Evolutionary conservation across 1,140 invertebrate species (phyloP).

Genomic region (Diploscapter pachys): DNA sequence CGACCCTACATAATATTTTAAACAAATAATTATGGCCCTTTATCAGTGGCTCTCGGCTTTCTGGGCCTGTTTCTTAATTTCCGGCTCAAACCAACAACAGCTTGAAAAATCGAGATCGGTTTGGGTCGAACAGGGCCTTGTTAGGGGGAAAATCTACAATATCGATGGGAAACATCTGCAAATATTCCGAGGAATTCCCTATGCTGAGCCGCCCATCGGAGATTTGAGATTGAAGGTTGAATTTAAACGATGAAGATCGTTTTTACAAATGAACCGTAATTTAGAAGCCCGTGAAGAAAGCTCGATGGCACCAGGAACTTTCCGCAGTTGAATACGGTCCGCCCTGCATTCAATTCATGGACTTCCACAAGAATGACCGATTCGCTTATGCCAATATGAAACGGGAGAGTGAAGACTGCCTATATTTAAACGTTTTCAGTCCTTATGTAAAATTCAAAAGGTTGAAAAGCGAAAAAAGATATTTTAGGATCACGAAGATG

Average conservation of each 20-base stretch:
- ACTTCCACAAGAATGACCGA: constrained; percentile 54
- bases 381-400: constrained; percentile 51
- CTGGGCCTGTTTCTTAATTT: no score
- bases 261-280: neutral
- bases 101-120: constrained; percentile 55
- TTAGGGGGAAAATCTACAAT: constrained; percentile 57
- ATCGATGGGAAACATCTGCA: constrained; percentile 51
- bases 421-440: constrained; percentile 82
- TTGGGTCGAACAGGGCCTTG: constrained; percentile 57
- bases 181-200: constrained; percentile 55
- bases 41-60: no score
- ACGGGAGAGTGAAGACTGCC: constrained; percentile 80
- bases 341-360: constrained; percentile 58
- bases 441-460: constrained; percentile 63
- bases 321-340: constrained; percentile 53
- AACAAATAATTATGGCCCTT: no score
- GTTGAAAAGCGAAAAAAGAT: constrained; percentile 1
- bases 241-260: constrained; percentile 3
- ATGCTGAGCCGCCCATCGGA: constrained; percentile 52
- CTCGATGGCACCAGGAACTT: constrained; percentile 55
- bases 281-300: constrained; percentile 56
- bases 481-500: constrained; percentile 61
- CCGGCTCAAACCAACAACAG: neutral
- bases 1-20: no score
- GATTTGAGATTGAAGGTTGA: constrained; percentile 35